Base-by-base conservation (phyloP, 2,888 invertebrate genomes). In the Phorcus lineatus region DNA sequence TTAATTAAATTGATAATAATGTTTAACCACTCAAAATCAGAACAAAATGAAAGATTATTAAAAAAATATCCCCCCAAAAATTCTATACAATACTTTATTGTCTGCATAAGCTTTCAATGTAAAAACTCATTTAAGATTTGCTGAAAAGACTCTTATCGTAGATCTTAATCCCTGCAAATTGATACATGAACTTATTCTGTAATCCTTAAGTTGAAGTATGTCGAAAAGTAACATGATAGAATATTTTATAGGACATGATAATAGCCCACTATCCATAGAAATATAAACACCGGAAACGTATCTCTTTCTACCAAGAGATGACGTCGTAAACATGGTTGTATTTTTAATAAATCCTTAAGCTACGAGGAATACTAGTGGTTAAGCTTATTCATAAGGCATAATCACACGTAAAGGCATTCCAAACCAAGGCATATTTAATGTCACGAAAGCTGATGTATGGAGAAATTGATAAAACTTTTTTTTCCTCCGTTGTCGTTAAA, bases 401-500 rank as follows among this genome's bases (percentile, higher is more conserved):
- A 62, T 62, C 62, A 62, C 62, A 17, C 7, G 62, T 62, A 62
- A 62, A 28, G 62, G 62, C 16, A 62, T 28, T 62, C 62, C 62
- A 13, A 62, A 28, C 62, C 7, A 62, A 62, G 62, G 28, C 62
- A 62, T 62, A 62, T 62, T 62, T 62, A 62, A 62, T 62, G 62
- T 62, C 62, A 62, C 28, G 62, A 28, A 62, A 28, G 24, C 62
- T 62, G 62, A 62, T 62, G 22, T 62, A 62, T 62, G 62, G 62
- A 13, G 62, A 62, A 62, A 62, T 62, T 62, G 62, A 62, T 62
- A 62, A 62, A 62, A 62, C 62, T n/a, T 28, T 62, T 62, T 57
- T 62, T 62, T 62, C 28, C 28, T 62, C 28, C 16, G 62, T 62
- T 62, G 62, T 62, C 62, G 62, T 62, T 62, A 62, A 62, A 74